Conservation (phyloP, 1,140 invertebrate genomes). For the Drosophila elegans region DNA sequence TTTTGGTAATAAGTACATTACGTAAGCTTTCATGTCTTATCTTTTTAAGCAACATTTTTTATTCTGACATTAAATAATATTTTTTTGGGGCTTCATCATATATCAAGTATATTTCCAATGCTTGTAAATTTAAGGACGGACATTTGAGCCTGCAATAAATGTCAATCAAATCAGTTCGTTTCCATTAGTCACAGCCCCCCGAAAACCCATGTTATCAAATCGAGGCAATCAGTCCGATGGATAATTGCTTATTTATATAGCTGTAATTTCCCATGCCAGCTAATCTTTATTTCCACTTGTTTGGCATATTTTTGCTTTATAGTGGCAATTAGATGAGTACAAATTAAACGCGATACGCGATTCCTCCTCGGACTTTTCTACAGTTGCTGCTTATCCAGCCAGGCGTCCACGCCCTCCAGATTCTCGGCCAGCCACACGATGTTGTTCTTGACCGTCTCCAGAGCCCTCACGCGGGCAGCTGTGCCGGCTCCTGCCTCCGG, state of each 20-base stretch:
- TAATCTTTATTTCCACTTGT: slow-evolving; percentile 62
- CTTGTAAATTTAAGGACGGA: slow-evolving; percentile 4
- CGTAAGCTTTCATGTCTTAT: no score
- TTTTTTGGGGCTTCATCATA: neutral
- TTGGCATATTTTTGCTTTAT: slow-evolving; percentile 46
- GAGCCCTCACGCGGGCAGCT: slow-evolving; percentile 88
- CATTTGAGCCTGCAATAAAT: slow-evolving; percentile 2
- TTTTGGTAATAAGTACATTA: no score
- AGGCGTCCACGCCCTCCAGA: slow-evolving; percentile 85
- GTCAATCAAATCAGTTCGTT: slow-evolving; percentile 10
- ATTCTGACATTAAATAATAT: neutral
- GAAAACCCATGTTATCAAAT: slow-evolving; percentile 8
- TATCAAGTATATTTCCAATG: slow-evolving; percentile 7
- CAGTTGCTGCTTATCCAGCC: slow-evolving; percentile 85
- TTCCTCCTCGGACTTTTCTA: slow-evolving; percentile 3
- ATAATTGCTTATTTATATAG: slow-evolving; percentile 51
- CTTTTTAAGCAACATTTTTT: no score
- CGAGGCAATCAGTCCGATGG: slow-evolving; percentile 11
- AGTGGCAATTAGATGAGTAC: slow-evolving; percentile 53
- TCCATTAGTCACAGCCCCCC: slow-evolving; percentile 2
- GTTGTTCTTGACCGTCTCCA: slow-evolving; percentile 92
- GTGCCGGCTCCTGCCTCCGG: slow-evolving; percentile 94
- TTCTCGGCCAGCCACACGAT: slow-evolving; percentile 91
- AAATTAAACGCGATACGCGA: slow-evolving; percentile 14
- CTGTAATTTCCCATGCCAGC: slow-evolving; percentile 26